These are phyloP conservation scores for Epizoanthus fatuus DNA, from an alignment of 92 coral and sea anemone genomes.

Conservation along the genomic window DNA sequence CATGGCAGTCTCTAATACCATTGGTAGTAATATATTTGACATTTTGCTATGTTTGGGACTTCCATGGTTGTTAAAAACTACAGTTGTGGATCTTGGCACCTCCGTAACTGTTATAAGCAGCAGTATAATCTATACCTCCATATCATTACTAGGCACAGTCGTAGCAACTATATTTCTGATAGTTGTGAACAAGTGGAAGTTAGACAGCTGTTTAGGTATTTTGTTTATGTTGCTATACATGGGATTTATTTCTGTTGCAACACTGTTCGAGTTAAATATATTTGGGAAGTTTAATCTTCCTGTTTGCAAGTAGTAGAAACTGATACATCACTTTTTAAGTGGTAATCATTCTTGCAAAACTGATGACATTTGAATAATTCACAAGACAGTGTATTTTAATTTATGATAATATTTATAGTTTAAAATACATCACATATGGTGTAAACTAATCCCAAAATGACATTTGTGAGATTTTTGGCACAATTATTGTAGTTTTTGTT, in stretches of 20 bases:
- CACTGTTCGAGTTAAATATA: constrained; percentile 81
- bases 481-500: too few species aligned
- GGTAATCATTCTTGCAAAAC: not conserved
- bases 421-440: too few species aligned
- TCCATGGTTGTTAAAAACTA: constrained; percentile 85
- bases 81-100: constrained; percentile 62
- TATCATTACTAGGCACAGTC: constrained; percentile 79
- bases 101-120: constrained; percentile 72
- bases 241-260: constrained; percentile 83
- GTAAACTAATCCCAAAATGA: too few species aligned
- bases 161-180: constrained; percentile 64
- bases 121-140: constrained; percentile 77
- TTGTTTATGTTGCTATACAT: constrained; percentile 67
- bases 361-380: not conserved
- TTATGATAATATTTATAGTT: too few species aligned
- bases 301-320: constrained; percentile 32
- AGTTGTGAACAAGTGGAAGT: constrained; percentile 71
- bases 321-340: not conserved
- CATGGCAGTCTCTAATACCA: constrained; percentile 85
- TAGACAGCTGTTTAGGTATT: constrained; percentile 69
- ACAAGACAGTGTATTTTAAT: too few species aligned
- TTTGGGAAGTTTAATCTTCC: constrained; percentile 78
- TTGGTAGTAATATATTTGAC: constrained; percentile 90
- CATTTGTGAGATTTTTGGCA: too few species aligned
- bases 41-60: constrained; percentile 84